Evolutionary conservation across 2,888 invertebrate species (phyloP), one percentile per base, ranked within the genome.

Genomic region (Frankliniella fusca): DNA sequence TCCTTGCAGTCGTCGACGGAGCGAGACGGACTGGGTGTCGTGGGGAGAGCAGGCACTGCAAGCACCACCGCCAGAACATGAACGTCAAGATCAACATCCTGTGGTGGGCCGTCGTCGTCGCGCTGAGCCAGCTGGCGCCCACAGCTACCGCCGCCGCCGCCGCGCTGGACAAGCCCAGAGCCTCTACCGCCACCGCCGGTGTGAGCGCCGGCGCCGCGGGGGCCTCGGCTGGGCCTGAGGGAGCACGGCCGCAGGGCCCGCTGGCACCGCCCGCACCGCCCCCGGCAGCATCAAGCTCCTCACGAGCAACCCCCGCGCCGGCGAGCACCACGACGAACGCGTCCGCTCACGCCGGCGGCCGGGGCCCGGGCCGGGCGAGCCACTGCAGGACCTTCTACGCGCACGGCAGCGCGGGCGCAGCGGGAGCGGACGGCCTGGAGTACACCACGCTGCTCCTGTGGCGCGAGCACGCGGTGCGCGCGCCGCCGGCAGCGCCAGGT

Each of bases 361-460:
- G 70, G 23, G 70, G n/a, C n/a, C 8, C 70, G 9, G 70, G 23
- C 70, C 11, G n/a, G n/a, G 0, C n/a, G 70, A 20, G 38, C 38
- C 38, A 38, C 38, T 70, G 70, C 70, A 3, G 70, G 70, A 70
- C 70, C n/a, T 70, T 70, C 70, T 70, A 70, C 70, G 70, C 70
- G 70, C 70, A 70, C 23, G 70, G 70, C 54, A 12, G 5, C 54
- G 54, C 54, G 18, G 54, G 18, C 54, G 23, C 70, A 23, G 23
- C 70, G n/a, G 23, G n/a, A 5, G 23, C 20, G 70, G 70, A 70
- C 70, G 70, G 70, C 70, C n/a, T 11, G 8, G 70, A 70, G 70
- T 70, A 70, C 23, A n/a, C 8, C 70, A 23, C 23, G n/a, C 70
- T 9, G 70, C 70, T 70, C n/a, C 23, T 70, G 70, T 70, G 70